Conservation (phyloP, 2,113 vertebrate species). For the Pteruthius melanotis region DNA sequence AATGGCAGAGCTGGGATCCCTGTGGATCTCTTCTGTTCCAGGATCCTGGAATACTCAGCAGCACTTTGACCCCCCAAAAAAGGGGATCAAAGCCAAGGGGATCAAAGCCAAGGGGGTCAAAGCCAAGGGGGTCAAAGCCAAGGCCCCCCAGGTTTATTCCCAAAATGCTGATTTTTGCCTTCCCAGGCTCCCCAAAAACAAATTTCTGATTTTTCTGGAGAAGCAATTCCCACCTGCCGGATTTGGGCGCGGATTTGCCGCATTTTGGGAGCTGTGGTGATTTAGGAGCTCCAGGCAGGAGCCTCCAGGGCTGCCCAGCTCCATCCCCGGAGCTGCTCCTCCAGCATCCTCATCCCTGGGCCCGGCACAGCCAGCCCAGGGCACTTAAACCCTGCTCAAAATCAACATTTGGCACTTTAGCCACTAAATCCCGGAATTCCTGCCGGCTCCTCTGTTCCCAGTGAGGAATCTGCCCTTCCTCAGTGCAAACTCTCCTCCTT, state of each 20-base stretch:
- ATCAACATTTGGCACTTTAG: background rate
- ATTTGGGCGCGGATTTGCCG: background rate
- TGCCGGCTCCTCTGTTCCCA: background rate
- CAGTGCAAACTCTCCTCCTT: background rate
- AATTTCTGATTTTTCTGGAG: background rate
- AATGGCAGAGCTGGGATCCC: background rate
- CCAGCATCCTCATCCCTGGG: background rate
- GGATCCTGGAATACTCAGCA: rapidly evolving
- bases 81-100: too few relatives aligned
- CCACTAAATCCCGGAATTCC: background rate
- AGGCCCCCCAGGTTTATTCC: rapidly evolving
- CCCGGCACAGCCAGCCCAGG: background rate
- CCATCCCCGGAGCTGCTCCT: background rate
- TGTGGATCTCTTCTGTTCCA: background rate
- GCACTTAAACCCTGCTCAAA: background rate
- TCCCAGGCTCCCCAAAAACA: background rate
- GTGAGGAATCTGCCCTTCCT: background rate
- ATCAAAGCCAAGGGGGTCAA: too few relatives aligned
- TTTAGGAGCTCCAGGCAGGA: background rate
- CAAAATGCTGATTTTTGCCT: background rate
- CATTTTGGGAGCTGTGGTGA: background rate
- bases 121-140: too few relatives aligned
- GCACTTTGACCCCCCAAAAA: rapidly evolving
- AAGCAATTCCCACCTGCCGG: background rate
- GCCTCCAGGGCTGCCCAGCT: background rate